phyloP scores from a whole-genome alignment of 2,888 invertebrate species.

The Eulithis testata region DNA sequence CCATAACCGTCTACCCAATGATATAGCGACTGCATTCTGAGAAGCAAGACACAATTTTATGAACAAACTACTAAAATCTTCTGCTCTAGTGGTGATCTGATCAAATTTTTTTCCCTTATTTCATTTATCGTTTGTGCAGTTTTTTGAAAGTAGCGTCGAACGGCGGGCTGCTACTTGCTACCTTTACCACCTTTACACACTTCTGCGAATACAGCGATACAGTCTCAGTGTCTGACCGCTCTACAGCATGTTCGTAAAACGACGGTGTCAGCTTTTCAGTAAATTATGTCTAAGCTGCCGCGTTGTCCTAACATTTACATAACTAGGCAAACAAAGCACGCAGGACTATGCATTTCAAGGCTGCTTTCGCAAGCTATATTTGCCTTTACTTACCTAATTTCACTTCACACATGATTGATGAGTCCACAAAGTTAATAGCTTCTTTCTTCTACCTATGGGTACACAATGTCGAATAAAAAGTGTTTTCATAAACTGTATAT shows the following conservation, averaged over 20 bases:
- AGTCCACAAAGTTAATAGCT: not conserved
- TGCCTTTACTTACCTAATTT: conserved; percentile 21
- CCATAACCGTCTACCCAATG: no score
- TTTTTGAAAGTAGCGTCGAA: no score
- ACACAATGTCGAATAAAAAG: not conserved
- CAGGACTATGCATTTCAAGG: conserved; percentile 39
- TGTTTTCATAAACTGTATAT: not conserved
- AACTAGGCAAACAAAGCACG: conserved; percentile 33
- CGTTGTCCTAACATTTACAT: conserved; percentile 39
- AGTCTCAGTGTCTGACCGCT: no score
- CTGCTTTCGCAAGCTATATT: conserved; percentile 31
- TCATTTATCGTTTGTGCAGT: no score
- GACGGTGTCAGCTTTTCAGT: not conserved
- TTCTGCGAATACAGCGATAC: no score
- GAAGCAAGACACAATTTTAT: no score
- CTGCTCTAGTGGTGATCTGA: no score
- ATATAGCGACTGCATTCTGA: no score
- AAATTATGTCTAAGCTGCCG: conserved; percentile 1
- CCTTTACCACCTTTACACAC: no score
- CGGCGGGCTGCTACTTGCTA: no score
- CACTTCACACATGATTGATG: conserved; percentile 1
- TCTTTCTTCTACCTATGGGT: not conserved
- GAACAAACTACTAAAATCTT: no score
- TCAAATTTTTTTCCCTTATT: no score
- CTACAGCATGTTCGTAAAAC: not conserved